A percentile compares a stretch with the other conserved stretches of the same genome.
Conservation (phyloP, 1,140 invertebrate genomes). For the Drosophila busckii region DNA sequence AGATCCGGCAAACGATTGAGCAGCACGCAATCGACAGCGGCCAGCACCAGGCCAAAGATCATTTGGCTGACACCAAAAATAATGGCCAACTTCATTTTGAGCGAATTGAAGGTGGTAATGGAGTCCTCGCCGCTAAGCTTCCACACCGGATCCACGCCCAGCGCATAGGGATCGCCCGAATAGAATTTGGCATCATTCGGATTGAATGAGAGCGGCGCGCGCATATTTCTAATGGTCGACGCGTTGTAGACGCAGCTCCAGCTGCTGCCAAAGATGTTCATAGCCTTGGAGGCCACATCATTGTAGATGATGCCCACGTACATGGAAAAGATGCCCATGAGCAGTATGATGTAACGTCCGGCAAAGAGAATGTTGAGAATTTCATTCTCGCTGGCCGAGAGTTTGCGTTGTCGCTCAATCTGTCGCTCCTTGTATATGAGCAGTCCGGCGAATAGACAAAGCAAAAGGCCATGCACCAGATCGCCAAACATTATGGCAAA, state of each 20-base stretch:
- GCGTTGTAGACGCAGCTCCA: constrained; percentile 89
- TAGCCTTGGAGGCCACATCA: constrained; percentile 95
- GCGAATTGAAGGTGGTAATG: constrained; percentile 97
- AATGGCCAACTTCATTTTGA: constrained; percentile 99
- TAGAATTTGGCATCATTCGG: constrained; percentile 86
- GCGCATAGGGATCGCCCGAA: constrained; percentile 73
- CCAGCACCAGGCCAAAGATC: constrained; percentile 95
- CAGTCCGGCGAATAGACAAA: constrained; percentile 82
- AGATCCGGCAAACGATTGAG: constrained; percentile 89
- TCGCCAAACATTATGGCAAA: constrained; percentile 90
- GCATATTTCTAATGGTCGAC: constrained; percentile 64
- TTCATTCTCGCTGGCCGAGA: constrained; percentile 88
- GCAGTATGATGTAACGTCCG: constrained; percentile 96
- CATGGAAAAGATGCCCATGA: constrained; percentile 98
- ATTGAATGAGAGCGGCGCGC: constrained; percentile 82
- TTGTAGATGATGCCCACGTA: constrained; percentile 99
- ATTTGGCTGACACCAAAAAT: constrained; percentile 97
- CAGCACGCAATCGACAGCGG: constrained; percentile 93
- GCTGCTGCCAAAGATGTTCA: constrained; percentile 94
- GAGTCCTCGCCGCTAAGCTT: constrained; percentile 94
- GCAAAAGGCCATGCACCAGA: constrained; percentile 85
- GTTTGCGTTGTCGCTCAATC: constrained; percentile 82
- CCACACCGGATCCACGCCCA: constrained; percentile 88
- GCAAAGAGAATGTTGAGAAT: constrained; percentile 98
- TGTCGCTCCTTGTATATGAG: constrained; percentile 87